These are phyloP conservation scores for Laterallus jamaicensis DNA, from an alignment of 2,113 vertebrate genomes.

Conservation along the genomic window DNA sequence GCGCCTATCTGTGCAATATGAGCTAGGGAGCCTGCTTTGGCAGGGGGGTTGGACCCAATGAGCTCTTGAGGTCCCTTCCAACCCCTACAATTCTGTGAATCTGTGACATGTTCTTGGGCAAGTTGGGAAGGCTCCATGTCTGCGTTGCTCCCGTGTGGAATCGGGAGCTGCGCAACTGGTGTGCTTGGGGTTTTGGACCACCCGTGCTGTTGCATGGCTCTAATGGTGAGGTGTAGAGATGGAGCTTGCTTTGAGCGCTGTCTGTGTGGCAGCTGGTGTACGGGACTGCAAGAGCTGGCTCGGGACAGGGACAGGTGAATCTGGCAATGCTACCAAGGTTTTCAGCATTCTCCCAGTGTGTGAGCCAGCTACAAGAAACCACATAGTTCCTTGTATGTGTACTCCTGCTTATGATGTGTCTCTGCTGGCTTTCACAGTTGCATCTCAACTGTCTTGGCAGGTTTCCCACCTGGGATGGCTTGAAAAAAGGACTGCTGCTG, in stretches of 20 bases:
- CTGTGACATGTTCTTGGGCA: background rate
- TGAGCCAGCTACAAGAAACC: background rate
- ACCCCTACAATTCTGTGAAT: no score
- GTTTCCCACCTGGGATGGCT: slow-evolving; percentile 87
- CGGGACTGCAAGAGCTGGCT: background rate
- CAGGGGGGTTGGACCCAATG: no score
- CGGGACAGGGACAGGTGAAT: background rate
- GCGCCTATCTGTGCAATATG: no score
- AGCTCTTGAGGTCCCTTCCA: no score
- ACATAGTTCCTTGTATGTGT: background rate
- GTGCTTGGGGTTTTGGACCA: background rate
- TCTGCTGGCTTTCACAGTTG: accelerated
- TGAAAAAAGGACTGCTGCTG: slow-evolving; percentile 86
- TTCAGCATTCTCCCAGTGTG: background rate
- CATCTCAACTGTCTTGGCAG: slow-evolving; percentile 54
- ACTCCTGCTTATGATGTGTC: background rate
- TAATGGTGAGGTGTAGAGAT: background rate
- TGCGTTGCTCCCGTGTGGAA: accelerated
- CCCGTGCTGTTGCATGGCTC: accelerated
- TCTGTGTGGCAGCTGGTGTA: background rate
- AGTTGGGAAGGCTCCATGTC: accelerated
- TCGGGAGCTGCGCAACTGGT: background rate
- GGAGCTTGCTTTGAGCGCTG: accelerated
- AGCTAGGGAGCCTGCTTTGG: no score
- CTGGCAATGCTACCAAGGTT: accelerated